A percentile compares a stretch with the other conserved stretches of the same genome.
Conservation (phyloP, 2,113 vertebrate species). For the Callipepla squamata region DNA sequence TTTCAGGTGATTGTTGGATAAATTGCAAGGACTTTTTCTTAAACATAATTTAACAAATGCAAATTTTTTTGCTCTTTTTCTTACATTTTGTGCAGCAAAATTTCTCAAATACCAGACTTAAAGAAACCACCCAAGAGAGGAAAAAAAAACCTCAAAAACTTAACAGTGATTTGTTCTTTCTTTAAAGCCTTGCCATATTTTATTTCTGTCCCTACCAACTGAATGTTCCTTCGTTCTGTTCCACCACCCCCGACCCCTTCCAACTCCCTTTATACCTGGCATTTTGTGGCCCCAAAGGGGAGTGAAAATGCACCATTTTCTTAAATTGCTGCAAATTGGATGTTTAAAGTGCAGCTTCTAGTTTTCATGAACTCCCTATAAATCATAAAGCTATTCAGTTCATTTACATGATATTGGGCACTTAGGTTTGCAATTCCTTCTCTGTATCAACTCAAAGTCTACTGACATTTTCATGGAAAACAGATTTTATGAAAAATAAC, state of each 20-base stretch:
- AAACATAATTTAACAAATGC: neutral
- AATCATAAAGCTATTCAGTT: neutral
- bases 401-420: neutral
- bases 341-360: neutral
- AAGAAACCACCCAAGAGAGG: neutral
- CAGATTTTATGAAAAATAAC: conserved; percentile 23
- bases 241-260: rapidly evolving
- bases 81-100: neutral
- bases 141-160: too few relatives aligned
- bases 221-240: neutral
- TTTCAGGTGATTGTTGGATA: neutral
- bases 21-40: neutral
- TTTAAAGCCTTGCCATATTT: neutral
- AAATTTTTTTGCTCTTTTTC: neutral
- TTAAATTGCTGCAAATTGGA: neutral
- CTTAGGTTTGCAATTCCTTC: neutral
- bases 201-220: neutral
- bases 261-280: rapidly evolving
- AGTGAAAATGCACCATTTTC: neutral
- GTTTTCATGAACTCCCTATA: neutral
- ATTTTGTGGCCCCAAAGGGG: neutral
- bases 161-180: neutral
- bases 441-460: neutral
- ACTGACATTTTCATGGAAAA: conserved; percentile 38
- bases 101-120: neutral